These are phyloP conservation scores for Petrocephalus sullivani DNA, from an alignment of 2,797 vertebrate genomes.

Conservation along the genomic window DNA sequence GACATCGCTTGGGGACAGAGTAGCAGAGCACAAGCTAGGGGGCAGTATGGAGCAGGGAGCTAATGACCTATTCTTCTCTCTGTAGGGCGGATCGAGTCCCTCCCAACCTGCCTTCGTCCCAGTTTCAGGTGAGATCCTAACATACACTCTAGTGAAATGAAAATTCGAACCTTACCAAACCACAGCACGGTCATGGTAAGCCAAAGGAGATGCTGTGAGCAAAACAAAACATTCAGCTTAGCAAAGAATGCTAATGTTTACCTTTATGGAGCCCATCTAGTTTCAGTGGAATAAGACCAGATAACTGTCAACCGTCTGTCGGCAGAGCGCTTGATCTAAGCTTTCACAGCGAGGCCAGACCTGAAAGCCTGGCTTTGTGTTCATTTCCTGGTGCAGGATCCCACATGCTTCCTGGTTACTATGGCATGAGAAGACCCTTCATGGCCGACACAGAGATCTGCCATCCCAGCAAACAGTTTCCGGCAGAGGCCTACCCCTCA, in stretches of 20 bases:
- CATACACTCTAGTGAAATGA: background rate
- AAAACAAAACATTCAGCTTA: background rate
- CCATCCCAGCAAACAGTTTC: conserved; percentile 67
- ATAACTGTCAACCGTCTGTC: background rate
- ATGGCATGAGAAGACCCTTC: conserved; percentile 73
- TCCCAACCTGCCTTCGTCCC: conserved; percentile 60
- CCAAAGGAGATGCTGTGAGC: background rate
- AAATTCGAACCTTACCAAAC: background rate
- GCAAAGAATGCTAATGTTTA: background rate
- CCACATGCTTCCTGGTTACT: conserved; percentile 70
- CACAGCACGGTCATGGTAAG: background rate
- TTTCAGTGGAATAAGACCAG: background rate
- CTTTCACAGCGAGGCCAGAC: background rate
- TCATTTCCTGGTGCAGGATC: conserved; percentile 62
- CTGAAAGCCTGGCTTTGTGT: conserved; percentile 4
- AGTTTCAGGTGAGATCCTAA: conserved; percentile 62
- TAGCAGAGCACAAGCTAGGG: background rate
- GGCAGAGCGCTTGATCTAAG: background rate
- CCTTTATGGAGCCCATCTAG: background rate
- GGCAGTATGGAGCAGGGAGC: background rate
- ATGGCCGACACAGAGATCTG: conserved; percentile 77
- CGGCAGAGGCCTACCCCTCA: conserved; percentile 64
- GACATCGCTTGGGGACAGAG: background rate
- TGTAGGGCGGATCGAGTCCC: conserved; percentile 56
- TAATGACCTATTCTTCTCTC: conserved; percentile 28